A percentile compares a stretch with the other conserved stretches of the same genome.
phyloP scores from a whole-genome alignment of 2,113 vertebrate species.

The Mesoclemmys tuberculata region DNA sequence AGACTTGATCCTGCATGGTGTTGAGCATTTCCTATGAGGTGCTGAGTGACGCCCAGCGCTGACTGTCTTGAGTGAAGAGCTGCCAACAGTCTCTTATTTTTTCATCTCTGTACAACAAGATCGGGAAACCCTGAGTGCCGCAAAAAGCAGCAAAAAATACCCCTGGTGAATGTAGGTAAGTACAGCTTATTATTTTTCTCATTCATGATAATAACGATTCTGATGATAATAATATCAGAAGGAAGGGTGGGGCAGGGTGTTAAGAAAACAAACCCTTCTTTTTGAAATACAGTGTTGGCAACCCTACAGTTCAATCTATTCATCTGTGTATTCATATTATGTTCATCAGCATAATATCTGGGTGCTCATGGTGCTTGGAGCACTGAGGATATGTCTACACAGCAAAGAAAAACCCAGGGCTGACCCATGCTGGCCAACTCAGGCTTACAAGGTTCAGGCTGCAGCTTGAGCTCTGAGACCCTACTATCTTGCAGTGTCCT shows the following conservation, averaged over 20 bases:
- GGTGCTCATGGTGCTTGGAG: fast-evolving
- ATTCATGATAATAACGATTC: too few species aligned
- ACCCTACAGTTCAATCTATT: background rate
- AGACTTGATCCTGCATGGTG: background rate
- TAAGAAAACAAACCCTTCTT: background rate
- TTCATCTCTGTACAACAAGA: background rate
- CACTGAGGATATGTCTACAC: too few species aligned
- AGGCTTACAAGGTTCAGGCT: background rate
- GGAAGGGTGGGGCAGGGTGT: background rate
- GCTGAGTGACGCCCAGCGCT: background rate
- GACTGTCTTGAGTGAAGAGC: fast-evolving
- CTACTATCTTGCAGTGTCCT: background rate
- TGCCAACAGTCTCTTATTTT: background rate
- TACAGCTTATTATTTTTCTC: background rate
- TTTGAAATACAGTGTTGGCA: background rate
- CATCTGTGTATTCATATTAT: fast-evolving
- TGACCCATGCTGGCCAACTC: background rate
- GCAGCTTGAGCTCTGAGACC: background rate
- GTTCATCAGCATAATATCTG: background rate
- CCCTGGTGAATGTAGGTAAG: background rate
- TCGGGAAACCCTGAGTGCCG: background rate
- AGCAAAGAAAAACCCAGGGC: background rate
- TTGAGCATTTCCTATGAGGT: background rate
- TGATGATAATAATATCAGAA: background rate
- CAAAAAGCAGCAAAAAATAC: background rate